Evolutionary conservation across 2,797 vertebrate species (phyloP).

Genomic region (Chiloscyllium punctatum): DNA sequence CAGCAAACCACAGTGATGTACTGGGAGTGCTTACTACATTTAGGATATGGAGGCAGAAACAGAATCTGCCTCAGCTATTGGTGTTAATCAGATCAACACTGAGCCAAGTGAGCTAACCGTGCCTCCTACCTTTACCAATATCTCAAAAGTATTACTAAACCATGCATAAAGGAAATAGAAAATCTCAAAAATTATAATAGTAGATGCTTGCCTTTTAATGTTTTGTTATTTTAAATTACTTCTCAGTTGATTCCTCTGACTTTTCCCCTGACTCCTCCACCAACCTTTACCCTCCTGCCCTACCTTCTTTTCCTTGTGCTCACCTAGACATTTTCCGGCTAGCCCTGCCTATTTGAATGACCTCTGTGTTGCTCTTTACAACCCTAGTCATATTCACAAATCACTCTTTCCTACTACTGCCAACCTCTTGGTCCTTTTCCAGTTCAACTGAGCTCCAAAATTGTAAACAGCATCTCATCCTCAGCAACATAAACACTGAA

Average conservation of each 20-base stretch:
- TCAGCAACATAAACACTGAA: background rate
- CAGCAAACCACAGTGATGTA: too few relatives aligned
- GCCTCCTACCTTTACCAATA: background rate
- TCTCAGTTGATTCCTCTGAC: too few relatives aligned
- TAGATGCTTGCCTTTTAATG: background rate
- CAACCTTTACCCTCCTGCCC: background rate
- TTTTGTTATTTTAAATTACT: background rate
- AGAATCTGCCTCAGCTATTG: too few relatives aligned
- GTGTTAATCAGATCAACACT: too few relatives aligned
- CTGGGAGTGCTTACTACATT: too few relatives aligned
- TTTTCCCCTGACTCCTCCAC: background rate
- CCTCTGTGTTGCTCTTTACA: background rate
- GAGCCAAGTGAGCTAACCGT: too few relatives aligned
- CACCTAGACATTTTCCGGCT: background rate
- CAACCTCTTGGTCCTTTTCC: background rate
- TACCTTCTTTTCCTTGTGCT: background rate
- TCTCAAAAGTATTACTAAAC: background rate
- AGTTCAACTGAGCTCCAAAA: background rate
- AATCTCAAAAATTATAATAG: background rate
- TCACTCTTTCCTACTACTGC: background rate
- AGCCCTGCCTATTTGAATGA: background rate
- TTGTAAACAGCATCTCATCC: background rate
- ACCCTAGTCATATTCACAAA: background rate
- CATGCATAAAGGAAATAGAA: background rate
- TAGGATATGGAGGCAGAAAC: too few relatives aligned